Evolutionary conservation across 2,797 vertebrate genomes (phyloP), one percentile per base, ranked within the genome.

Genomic region (Sebastes cheni): DNA sequence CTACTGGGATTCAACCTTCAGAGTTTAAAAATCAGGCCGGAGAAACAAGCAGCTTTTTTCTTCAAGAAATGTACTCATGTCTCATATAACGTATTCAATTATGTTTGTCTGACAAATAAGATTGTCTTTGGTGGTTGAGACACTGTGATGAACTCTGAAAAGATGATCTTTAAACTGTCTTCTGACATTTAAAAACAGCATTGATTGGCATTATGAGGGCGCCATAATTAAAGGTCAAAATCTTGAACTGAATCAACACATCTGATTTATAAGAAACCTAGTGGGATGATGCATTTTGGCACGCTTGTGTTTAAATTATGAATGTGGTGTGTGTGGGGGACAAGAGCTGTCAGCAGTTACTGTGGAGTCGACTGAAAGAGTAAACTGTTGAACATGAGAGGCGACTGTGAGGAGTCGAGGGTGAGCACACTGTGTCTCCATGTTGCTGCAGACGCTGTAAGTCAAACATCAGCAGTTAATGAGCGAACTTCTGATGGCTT

Each of bases 401-500:
- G 50, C 50, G 50, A 29, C 13, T 56, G 58, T 20, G 1, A 60
- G 16, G 14, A 60, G 27, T n/a, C 10, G 1, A n/a, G 20, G 4
- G 18, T 52, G 50, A 52, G 20, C 16, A 46, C n/a, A 52, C 18
- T 52, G 30, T 2, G 32, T 65, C 62, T 60, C 10, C 8, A 1
- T 60, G 71, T 2, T 54, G 71, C 72, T 36, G 72, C 71, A 64
- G 70, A 25, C 3, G 12, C 8, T 74, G 20, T 1, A 0, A 39
- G 30, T 65, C 27, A 16, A 42, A 74, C 23, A 2, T 77, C 64
- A 54, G 54, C 56, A 1, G 32, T 59, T 79, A 55, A 72, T 65
- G 36, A 84, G 65, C 16, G 1, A 14, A 58, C 16, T 1, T 77
- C 56, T 81, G 30, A 87, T 58, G 25, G 61, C 20, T 80, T 52